Evolutionary conservation across 2,797 vertebrate genomes (phyloP), one percentile per base, ranked within the genome.

Genomic region (Thunnus albacares): DNA sequence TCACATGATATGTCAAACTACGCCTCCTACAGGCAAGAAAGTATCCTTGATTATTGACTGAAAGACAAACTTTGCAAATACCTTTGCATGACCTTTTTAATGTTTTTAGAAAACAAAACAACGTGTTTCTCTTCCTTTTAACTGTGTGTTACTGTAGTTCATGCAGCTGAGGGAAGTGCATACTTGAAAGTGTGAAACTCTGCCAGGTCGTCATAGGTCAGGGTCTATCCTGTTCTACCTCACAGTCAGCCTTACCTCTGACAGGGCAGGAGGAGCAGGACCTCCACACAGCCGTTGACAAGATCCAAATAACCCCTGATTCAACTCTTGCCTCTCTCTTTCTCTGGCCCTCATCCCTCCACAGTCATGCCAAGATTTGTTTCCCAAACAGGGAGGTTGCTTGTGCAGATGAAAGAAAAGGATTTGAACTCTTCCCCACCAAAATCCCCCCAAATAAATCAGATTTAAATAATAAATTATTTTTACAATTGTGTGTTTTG

Each of bases 381-480:
- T 66, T 69, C 4, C 14, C 4, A 56, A 74, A 69, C 33, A 24
- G 49, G 53, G 55, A 33, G 57, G 33, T 55, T 83, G 30, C 55
- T 55, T 11, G 2, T 70, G 38, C 64, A 59, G 68, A 78, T 73
- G 55, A 79, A 67, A 79, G 58, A 59, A 83, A 56, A 74, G 24
- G 71, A 81, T 74, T 33, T 73, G 22, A 63, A 68, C 24, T 62
- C 22, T 38, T 83, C 67, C 81, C 63, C 77, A 43, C 41, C 75
- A 47, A 86, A 79, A 77, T 80, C 52, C 49, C 79, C 12, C 65
- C 5, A 52, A 65, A 81, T 71, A 47, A 76, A 68, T 77, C 14
- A 17, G 58, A 14, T 18, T 0, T 35, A 33, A 43, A 43, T 43
- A 43, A 43, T 13, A 13, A 43, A 43, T 49, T 38, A 70, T 26